phyloP scores from a whole-genome alignment of 2,113 vertebrate species.

The Tauraco erythrolophus region DNA sequence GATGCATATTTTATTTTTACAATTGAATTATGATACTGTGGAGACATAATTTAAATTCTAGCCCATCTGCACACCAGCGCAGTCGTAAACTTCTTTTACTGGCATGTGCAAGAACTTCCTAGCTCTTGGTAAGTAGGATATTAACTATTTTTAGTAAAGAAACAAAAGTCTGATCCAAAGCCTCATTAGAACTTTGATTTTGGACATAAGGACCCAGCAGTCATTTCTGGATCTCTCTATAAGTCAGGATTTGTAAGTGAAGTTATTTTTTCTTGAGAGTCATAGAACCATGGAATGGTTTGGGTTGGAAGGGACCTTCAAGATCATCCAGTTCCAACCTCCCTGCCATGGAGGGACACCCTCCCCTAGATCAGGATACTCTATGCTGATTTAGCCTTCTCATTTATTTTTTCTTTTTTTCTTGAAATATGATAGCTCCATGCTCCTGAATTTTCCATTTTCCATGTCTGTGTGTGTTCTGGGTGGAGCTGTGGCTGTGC shows the following conservation, averaged over 20 bases:
- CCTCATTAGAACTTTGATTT: not conserved
- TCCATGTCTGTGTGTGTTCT: not conserved
- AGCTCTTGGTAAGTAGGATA: not conserved
- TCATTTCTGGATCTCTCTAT: not conserved
- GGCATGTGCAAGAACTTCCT: not conserved
- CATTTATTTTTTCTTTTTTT: accelerated
- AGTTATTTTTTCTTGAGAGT: not conserved
- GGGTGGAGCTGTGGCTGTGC: not conserved
- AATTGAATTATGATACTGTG: not conserved
- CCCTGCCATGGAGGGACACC: too few species aligned
- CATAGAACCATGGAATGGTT: too few species aligned
- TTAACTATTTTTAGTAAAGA: not conserved
- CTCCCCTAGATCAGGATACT: too few species aligned
- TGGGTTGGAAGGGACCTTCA: too few species aligned
- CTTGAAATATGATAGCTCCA: not conserved
- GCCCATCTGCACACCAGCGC: not conserved
- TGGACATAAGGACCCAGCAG: not conserved
- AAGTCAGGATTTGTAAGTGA: not conserved
- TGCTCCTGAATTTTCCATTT: not conserved
- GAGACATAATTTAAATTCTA: not conserved
- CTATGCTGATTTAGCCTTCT: not conserved
- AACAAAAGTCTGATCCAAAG: not conserved
- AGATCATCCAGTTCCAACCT: too few species aligned
- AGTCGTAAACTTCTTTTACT: not conserved
- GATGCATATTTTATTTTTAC: not conserved